Evolutionary conservation across 2,113 vertebrate genomes (phyloP).

Genomic region (Prinia subflava): DNA sequence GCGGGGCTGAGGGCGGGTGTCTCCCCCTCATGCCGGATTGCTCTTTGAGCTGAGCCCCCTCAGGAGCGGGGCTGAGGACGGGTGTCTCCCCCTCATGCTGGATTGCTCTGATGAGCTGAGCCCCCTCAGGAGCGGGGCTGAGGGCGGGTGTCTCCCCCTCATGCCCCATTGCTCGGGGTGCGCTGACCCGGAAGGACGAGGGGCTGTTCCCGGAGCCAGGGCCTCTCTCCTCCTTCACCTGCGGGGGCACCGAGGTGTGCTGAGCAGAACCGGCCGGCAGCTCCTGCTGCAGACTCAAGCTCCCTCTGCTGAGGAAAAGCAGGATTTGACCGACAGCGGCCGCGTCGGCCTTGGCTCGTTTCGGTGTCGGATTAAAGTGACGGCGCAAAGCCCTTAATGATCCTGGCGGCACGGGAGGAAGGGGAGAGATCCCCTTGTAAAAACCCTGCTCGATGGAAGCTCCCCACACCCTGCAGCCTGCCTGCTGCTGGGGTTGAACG

Average conservation of each 20-base stretch:
- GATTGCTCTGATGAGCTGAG: background rate
- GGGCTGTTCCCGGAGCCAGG: background rate
- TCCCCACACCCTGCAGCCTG: background rate
- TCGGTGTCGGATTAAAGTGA: background rate
- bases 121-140: background rate
- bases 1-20: too few species aligned
- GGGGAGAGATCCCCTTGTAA: background rate
- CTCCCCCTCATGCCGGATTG: too few species aligned
- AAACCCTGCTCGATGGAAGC: background rate
- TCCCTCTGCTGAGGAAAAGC: slow-evolving; percentile 61
- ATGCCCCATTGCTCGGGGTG: accelerated
- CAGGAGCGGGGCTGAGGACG: too few species aligned
- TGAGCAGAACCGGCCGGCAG: accelerated
- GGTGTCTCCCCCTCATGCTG: too few species aligned
- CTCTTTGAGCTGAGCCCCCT: too few species aligned
- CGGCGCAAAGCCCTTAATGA: background rate
- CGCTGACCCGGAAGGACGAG: background rate
- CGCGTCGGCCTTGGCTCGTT: background rate
- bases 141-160: too few species aligned
- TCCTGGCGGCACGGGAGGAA: background rate
- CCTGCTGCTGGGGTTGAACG: background rate
- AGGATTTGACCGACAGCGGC: background rate
- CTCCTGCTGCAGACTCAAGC: slow-evolving; percentile 52
- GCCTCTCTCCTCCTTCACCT: background rate
- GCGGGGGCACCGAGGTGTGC: background rate